Evolutionary conservation across 2,888 invertebrate genomes (phyloP).

Genomic region (Drosophila aldrichi): DNA sequence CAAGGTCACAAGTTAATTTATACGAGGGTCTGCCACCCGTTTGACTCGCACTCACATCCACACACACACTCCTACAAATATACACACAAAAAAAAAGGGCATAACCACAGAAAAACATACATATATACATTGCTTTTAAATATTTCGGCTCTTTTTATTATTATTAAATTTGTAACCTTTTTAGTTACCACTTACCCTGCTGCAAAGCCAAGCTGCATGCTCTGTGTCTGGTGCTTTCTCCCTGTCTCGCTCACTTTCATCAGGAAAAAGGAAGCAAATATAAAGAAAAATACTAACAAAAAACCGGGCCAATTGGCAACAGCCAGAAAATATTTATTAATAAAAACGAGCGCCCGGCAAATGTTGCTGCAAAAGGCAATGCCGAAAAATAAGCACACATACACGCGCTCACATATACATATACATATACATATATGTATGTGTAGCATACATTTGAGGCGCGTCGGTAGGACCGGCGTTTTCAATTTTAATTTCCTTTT

Average conservation of each 20-base stretch:
- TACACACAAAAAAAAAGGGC: conserved; percentile 6
- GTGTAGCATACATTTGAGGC: conserved; percentile 73
- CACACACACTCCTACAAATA: conserved; percentile 21
- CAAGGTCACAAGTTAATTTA: conserved; percentile 77
- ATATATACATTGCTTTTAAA: conserved; percentile 24
- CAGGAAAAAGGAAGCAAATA: conserved; percentile 58
- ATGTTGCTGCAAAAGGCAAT: conserved; percentile 53
- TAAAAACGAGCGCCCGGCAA: conserved; percentile 77
- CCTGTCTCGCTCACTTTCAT: conserved; percentile 14
- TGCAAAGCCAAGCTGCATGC: background rate
- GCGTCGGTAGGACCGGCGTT: conserved; percentile 70
- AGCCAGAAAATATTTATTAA: conserved; percentile 78
- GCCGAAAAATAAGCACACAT: conserved; percentile 42
- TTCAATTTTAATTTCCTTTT: conserved; percentile 83
- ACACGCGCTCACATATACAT: background rate
- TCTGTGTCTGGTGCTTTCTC: conserved; percentile 1
- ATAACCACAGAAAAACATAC: conserved; percentile 5
- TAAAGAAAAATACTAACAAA: conserved; percentile 48
- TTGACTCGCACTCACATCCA: conserved; percentile 26
- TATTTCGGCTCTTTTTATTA: conserved; percentile 38
- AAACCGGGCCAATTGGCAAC: conserved; percentile 76
- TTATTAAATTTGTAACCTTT: conserved; percentile 57
- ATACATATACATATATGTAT: background rate
- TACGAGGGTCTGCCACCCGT: conserved; percentile 54
- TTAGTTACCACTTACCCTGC: conserved; percentile 9